Base-by-base conservation (phyloP, 2,113 vertebrate genomes). In the Hystrix brachyura region DNA sequence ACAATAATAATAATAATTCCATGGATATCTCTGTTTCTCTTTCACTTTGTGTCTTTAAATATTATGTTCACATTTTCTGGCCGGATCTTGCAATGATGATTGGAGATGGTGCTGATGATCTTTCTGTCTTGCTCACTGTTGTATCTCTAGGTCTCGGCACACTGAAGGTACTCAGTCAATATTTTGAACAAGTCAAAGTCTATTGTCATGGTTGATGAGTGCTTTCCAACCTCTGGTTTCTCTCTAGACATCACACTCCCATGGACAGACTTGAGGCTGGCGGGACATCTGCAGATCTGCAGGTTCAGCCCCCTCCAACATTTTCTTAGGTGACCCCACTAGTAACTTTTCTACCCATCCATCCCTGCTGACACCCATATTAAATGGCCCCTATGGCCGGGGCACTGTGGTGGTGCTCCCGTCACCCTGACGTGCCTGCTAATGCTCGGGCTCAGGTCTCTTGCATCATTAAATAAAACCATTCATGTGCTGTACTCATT, bases 381-480 rank as follows among this genome's bases (percentile, higher is more conserved):
- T 48, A 51, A 90, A 21, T 29, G 5, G 23, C 0, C 32, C 21
- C 1, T 8, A 7, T 23, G 23, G 46, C 12, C 72, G 27, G 32
- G 59, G 43, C 18, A 11, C 34, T 1, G 7, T 1, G 2, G 32
- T 2, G 3, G 7, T 46, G 17, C 43, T 34, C 10, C 10, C 3
- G 14, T n/a, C 38, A 62, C 11, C 12, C 10, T 7, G 23, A 7
- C 4, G 0, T 59, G 10, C 15, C 55, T 34, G 43, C 4, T 8
- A 15, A 38, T 53, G 46, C 34, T 7, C 72, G 12, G 59, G n/a
- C 43, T 29, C 14, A 34, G 27, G 10, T 32, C 53, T 34, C 32
- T 2, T 9, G 27, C 69, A 32, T 23, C 53, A 5, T 46, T 32
- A 23, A 72, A 18, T 18, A 23, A 46, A 34, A 32, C 27, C 29